Conservation (phyloP, 2,113 vertebrate species). For the Fulmarus glacialis region DNA sequence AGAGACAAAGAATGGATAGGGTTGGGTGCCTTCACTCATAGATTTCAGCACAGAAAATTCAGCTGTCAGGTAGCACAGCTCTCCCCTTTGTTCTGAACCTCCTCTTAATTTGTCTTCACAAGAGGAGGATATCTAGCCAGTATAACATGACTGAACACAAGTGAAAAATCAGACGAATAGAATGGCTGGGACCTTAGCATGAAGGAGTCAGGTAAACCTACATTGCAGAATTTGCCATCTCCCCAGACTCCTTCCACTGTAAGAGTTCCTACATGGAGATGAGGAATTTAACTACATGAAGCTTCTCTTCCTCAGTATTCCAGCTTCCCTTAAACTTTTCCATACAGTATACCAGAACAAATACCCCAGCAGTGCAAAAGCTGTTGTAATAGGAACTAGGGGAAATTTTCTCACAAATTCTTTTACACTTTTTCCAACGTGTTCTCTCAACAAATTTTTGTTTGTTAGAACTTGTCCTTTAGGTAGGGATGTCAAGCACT, state of each 20-base stretch:
- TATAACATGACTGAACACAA: neutral
- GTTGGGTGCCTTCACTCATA: neutral
- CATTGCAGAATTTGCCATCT: neutral
- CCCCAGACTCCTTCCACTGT: neutral
- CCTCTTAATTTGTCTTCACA: constrained; percentile 16
- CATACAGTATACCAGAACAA: neutral
- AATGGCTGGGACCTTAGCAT: neutral
- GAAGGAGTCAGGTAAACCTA: neutral
- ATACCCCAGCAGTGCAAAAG: neutral
- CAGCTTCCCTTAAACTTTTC: neutral
- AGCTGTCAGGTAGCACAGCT: neutral
- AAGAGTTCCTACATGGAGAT: neutral
- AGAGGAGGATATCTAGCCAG: neutral
- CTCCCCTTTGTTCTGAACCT: neutral
- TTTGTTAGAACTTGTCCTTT: neutral
- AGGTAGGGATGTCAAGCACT: neutral
- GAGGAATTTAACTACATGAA: neutral
- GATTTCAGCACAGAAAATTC: constrained; percentile 26
- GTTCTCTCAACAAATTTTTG: neutral
- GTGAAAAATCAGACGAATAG: neutral
- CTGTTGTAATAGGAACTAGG: neutral
- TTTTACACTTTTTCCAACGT: neutral
- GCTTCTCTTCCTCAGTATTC: neutral
- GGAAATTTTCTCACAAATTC: neutral
- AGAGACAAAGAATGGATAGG: neutral